A percentile compares a stretch with the other conserved stretches of the same genome.
phyloP scores from a whole-genome alignment of 2,113 vertebrate species.

The Fukomys damarensis region DNA sequence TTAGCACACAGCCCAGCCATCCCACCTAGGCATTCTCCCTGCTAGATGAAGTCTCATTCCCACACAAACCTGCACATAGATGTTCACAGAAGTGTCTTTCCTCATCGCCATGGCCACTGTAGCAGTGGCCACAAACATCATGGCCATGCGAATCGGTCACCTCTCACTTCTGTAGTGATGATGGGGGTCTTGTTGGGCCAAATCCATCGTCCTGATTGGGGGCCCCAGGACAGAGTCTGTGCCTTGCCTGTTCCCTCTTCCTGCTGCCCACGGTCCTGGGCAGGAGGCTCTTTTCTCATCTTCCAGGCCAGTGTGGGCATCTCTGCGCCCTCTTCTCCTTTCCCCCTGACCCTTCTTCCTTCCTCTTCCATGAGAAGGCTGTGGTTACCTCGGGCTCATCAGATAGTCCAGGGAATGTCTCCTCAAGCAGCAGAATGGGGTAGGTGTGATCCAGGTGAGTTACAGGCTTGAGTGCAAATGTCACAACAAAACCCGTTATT shows the following conservation, averaged over 20 bases:
- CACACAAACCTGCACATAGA: not conserved
- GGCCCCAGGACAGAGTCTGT: not conserved
- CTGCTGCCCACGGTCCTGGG: not conserved
- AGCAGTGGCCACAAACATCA: not conserved
- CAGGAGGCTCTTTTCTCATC: not conserved
- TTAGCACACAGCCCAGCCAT: not conserved
- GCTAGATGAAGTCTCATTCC: not conserved
- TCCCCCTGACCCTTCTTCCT: not conserved
- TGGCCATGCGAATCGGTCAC: not conserved
- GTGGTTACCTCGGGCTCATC: not conserved
- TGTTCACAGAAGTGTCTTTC: not conserved
- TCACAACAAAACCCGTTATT: not conserved
- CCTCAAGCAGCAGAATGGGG: not conserved
- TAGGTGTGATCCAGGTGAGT: not conserved
- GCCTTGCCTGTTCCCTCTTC: not conserved
- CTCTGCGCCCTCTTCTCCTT: not conserved
- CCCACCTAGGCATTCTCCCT: not conserved
- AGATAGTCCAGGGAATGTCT: not conserved
- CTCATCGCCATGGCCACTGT: not conserved
- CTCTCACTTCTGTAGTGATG: not conserved
- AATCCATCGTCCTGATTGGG: not conserved
- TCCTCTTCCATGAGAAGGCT: not conserved
- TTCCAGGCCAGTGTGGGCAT: not conserved
- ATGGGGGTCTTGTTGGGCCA: not conserved
- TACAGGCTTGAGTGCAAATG: not conserved